A percentile compares a stretch with the other conserved stretches of the same genome.
phyloP scores from a whole-genome alignment of 2,113 vertebrate species.

The Accipiter virgatus region DNA sequence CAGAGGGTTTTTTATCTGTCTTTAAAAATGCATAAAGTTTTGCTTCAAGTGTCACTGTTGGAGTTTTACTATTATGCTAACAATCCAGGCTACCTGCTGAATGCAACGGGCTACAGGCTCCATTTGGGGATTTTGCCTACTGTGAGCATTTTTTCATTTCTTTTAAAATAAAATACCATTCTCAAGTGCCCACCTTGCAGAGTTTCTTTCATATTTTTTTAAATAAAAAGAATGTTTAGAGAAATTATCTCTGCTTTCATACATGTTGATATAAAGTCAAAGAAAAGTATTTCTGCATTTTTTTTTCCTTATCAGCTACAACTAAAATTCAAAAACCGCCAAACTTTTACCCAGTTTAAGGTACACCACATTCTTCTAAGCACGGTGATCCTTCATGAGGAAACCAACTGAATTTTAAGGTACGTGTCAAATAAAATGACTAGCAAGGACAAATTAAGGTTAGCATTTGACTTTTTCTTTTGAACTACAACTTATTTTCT shows the following conservation, averaged over 20 bases:
- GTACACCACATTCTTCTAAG: not conserved
- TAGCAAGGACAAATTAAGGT: constrained; percentile 37
- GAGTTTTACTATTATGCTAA: constrained; percentile 61
- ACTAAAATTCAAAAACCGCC: not conserved
- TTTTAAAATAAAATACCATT: constrained; percentile 39
- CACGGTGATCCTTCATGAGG: not conserved
- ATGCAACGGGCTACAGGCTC: constrained; percentile 22
- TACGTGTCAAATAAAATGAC: not conserved
- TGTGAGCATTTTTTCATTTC: constrained; percentile 43
- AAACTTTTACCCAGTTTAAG: not conserved
- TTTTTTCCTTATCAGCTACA: not conserved
- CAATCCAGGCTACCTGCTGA: constrained; percentile 43
- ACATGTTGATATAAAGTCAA: not conserved
- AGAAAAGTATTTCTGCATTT: not conserved
- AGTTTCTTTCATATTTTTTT: not conserved
- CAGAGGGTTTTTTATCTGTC: not conserved
- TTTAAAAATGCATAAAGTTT: constrained; percentile 66
- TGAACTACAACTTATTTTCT: constrained; percentile 39
- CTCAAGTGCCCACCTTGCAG: not conserved
- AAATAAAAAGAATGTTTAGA: not conserved
- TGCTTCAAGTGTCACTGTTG: constrained; percentile 62
- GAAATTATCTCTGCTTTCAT: constrained; percentile 18
- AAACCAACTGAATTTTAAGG: constrained; percentile 14
- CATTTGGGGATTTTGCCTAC: constrained; percentile 57
- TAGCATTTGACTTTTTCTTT: not conserved